Percentiles rank a stretch among this genome's conserved stretches.
Evolutionary conservation across 2,888 invertebrate genomes (phyloP).

Genomic region (Ennomos erosarius): DNA sequence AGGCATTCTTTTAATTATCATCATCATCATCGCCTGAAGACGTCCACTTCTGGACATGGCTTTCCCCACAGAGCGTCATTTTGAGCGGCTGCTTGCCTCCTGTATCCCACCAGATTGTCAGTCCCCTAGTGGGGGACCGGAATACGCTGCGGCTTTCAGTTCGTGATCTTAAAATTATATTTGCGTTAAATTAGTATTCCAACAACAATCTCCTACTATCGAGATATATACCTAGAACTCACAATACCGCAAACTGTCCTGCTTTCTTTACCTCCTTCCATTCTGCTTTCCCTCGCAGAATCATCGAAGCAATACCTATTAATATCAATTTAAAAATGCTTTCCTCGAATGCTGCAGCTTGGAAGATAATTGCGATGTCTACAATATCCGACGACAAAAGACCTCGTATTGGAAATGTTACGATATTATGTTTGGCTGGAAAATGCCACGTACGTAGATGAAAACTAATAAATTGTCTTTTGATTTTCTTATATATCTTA

Average conservation of each 20-base stretch:
- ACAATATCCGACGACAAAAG: conserved; percentile 34
- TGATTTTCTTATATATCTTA: too few species aligned
- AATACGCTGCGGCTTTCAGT: too few species aligned
- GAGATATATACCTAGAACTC: neutral
- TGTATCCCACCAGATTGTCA: too few species aligned
- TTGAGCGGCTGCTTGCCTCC: too few species aligned
- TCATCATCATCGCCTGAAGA: too few species aligned
- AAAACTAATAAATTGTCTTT: too few species aligned
- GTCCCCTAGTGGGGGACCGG: too few species aligned
- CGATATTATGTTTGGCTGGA: conserved; percentile 17
- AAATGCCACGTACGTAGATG: neutral
- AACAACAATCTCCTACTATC: conserved; percentile 11
- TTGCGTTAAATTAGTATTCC: too few species aligned
- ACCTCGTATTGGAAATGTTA: conserved; percentile 25
- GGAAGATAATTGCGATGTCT: conserved; percentile 32
- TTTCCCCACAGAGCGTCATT: too few species aligned
- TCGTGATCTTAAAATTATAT: too few species aligned
- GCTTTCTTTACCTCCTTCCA: conserved; percentile 8
- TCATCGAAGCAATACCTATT: conserved; percentile 30
- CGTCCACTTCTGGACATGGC: too few species aligned
- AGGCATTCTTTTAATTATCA: too few species aligned
- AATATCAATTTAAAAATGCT: conserved; percentile 35
- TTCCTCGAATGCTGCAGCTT: conserved; percentile 21
- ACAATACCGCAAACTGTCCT: conserved; percentile 6
- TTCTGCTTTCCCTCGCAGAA: conserved; percentile 19